Evolutionary conservation across 2,113 vertebrate species (phyloP).

Genomic region (Colaptes auratus): DNA sequence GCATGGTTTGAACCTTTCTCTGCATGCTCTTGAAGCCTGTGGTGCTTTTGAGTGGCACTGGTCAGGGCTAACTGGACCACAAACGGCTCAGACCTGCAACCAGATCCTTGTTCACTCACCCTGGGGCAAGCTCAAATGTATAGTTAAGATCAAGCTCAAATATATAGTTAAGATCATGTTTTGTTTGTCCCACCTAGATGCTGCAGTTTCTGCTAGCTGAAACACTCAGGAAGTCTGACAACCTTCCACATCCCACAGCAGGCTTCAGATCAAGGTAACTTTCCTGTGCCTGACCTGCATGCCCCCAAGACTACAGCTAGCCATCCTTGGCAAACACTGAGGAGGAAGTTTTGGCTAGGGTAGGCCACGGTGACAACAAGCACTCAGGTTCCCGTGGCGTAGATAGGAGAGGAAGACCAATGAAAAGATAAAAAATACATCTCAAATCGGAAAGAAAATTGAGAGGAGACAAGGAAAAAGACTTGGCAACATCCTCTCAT

Average conservation of each 20-base stretch:
- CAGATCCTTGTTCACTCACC: background rate
- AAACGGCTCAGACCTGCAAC: background rate
- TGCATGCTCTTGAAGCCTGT: background rate
- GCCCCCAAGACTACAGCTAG: background rate
- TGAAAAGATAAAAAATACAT: background rate
- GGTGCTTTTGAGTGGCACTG: background rate
- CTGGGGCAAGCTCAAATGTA: background rate
- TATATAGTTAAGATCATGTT: background rate
- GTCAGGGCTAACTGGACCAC: background rate
- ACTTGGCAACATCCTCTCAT: background rate
- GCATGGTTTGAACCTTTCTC: background rate
- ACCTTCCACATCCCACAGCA: background rate
- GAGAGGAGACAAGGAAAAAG: background rate
- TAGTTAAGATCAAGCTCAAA: background rate
- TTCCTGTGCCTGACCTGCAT: background rate
- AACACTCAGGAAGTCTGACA: background rate
- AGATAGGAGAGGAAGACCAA: background rate
- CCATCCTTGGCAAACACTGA: background rate
- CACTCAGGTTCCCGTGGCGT: background rate
- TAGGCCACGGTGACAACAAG: background rate
- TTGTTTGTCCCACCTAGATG: background rate
- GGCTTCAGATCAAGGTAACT: background rate
- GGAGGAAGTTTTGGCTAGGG: background rate
- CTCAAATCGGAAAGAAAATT: background rate
- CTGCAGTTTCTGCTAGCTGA: background rate